Conservation (phyloP, 2,888 invertebrate genomes). For the Listrodromus nycthemerus region DNA sequence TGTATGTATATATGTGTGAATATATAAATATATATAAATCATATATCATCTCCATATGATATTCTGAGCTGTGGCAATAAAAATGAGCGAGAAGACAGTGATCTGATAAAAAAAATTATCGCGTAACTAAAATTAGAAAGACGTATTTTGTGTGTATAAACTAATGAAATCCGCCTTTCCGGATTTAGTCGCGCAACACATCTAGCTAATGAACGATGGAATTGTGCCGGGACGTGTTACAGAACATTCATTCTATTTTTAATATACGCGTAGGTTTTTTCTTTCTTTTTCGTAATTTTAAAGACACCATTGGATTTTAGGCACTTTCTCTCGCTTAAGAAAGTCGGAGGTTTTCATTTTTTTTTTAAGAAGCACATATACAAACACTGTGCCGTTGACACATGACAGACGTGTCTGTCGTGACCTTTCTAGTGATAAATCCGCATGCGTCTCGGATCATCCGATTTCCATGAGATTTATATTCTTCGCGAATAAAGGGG, state of each 20-base stretch:
- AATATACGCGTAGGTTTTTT: constrained; percentile 37
- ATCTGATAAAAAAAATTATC: constrained; percentile 25
- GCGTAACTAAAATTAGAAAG: too few relatives aligned
- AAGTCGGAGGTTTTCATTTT: constrained; percentile 35
- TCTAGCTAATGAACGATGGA: constrained; percentile 56
- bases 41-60: constrained; percentile 12
- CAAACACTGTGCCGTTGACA: constrained; percentile 41
- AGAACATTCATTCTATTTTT: constrained; percentile 42
- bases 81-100: constrained; percentile 48
- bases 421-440: constrained; percentile 18
- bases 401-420: constrained; percentile 30
- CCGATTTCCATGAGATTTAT: constrained; percentile 50
- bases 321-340: constrained; percentile 61
- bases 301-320: constrained; percentile 65
- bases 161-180: too few relatives aligned
- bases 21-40: not conserved
- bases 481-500: constrained; percentile 39
- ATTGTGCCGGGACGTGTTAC: constrained; percentile 51
- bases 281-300: constrained; percentile 35
- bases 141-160: too few relatives aligned
- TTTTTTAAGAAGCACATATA: constrained; percentile 48
- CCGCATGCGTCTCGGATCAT: constrained; percentile 38
- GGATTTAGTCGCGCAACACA: constrained; percentile 1
- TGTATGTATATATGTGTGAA: constrained; percentile 4
- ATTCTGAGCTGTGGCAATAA: constrained; percentile 54